These are phyloP conservation scores for Drosophila nigricruria DNA, from an alignment of 2,888 invertebrate genomes.

Conservation along the genomic window DNA sequence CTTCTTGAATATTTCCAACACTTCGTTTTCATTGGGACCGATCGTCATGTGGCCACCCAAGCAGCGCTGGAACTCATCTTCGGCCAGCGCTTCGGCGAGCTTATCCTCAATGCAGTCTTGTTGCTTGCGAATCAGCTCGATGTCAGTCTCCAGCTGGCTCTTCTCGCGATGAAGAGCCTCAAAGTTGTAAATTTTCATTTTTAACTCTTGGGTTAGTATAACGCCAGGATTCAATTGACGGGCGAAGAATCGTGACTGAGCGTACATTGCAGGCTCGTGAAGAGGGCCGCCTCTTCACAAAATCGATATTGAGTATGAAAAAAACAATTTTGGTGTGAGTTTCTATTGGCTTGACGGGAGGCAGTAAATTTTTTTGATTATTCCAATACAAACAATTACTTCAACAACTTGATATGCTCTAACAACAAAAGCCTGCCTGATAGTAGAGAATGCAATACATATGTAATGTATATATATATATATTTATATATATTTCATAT, in stretches of 20 bases:
- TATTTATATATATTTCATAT: background rate
- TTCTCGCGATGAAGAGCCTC: constrained; percentile 40
- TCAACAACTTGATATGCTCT: constrained; percentile 14
- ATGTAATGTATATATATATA: background rate
- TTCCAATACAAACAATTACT: constrained; percentile 18
- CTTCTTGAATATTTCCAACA: constrained; percentile 37
- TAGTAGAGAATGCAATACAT: background rate
- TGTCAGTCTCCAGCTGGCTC: constrained; percentile 46
- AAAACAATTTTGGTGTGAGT: constrained; percentile 28
- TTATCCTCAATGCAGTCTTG: constrained; percentile 55
- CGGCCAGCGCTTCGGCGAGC: constrained; percentile 62
- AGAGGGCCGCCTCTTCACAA: background rate
- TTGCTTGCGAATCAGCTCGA: constrained; percentile 46
- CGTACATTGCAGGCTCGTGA: constrained; percentile 35
- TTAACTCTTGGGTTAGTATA: constrained; percentile 52
- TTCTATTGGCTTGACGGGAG: constrained; percentile 22
- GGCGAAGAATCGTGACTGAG: constrained; percentile 30
- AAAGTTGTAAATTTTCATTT: constrained; percentile 49
- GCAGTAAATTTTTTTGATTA: constrained; percentile 17
- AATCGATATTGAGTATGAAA: background rate
- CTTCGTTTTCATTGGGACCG: constrained; percentile 36
- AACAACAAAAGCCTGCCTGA: constrained; percentile 33
- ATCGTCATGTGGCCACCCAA: constrained; percentile 23
- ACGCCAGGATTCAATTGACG: constrained; percentile 62
- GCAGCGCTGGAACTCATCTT: constrained; percentile 58